Percentiles rank a stretch among this genome's conserved stretches.
These are phyloP conservation scores for Tragopan temminckii DNA, from an alignment of 2,797 vertebrate species.

Conservation along the genomic window DNA sequence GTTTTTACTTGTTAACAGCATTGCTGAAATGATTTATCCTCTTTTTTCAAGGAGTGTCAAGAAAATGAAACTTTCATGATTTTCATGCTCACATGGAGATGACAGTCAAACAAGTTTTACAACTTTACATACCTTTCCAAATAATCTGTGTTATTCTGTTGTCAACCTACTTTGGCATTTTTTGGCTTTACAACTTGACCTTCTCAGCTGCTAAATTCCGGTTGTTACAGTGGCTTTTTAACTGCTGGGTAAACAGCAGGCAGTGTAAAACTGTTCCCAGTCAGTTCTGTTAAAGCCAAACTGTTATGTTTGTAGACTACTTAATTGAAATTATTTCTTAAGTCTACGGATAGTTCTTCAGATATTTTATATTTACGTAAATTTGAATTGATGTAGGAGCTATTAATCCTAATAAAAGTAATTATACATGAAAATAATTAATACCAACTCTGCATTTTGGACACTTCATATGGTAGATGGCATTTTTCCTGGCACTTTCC, in stretches of 20 bases:
- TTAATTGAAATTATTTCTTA: constrained; percentile 10
- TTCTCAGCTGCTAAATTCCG: not conserved
- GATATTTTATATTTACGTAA: not conserved
- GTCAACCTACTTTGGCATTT: not conserved
- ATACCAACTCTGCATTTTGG: not conserved
- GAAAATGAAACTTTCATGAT: not conserved
- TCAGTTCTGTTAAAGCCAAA: not conserved
- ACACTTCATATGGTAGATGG: not conserved
- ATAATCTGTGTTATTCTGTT: not conserved
- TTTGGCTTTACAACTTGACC: not conserved
- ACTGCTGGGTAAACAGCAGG: not conserved
- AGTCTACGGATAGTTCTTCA: not conserved
- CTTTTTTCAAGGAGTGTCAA: not conserved
- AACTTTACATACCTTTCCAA: not conserved
- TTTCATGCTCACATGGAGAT: not conserved
- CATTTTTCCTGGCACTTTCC: not conserved
- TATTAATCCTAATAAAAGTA: not conserved
- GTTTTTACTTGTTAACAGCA: not conserved
- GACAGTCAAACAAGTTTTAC: not conserved
- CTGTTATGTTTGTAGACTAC: not conserved
- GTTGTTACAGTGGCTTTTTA: not conserved
- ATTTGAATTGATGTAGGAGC: not conserved
- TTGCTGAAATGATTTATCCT: constrained; percentile 15
- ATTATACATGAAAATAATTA: not conserved
- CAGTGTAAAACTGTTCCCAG: not conserved